phyloP scores from a whole-genome alignment of 2,797 vertebrate genomes.

The Tangara arthus region DNA sequence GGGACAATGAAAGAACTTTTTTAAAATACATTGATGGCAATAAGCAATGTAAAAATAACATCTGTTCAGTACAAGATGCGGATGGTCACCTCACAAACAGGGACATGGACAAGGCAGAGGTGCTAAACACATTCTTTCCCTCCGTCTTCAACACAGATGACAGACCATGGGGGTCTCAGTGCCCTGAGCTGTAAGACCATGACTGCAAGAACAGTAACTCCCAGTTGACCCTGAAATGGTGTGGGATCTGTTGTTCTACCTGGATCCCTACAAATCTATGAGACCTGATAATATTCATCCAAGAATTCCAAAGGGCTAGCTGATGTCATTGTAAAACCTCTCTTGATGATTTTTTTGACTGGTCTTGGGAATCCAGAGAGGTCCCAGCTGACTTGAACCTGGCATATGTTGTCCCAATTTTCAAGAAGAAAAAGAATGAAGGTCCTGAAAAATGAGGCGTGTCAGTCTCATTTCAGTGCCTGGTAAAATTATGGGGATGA shows the following conservation, averaged over 20 bases:
- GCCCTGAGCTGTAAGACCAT: background rate
- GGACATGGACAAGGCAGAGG: background rate
- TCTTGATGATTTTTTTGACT: background rate
- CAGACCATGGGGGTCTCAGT: background rate
- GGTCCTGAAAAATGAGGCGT: background rate
- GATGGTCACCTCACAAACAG: background rate
- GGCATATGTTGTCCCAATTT: background rate
- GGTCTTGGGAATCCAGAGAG: background rate
- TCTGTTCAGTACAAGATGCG: background rate
- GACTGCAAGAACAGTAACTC: background rate
- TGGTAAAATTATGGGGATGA: background rate
- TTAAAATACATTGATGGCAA: background rate
- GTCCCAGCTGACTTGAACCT: background rate
- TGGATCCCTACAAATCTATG: background rate
- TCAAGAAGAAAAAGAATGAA: background rate
- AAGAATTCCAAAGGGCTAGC: background rate
- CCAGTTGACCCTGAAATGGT: background rate
- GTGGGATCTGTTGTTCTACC: background rate
- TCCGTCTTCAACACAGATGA: background rate
- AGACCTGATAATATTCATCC: background rate
- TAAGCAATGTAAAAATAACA: background rate
- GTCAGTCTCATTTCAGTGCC: background rate
- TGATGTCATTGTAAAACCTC: background rate
- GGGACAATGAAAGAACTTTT: background rate
- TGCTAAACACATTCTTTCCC: background rate